A percentile compares a stretch with the other conserved stretches of the same genome.
Evolutionary conservation across 2,797 vertebrate species (phyloP).

Genomic region (Neostethus bicornis): DNA sequence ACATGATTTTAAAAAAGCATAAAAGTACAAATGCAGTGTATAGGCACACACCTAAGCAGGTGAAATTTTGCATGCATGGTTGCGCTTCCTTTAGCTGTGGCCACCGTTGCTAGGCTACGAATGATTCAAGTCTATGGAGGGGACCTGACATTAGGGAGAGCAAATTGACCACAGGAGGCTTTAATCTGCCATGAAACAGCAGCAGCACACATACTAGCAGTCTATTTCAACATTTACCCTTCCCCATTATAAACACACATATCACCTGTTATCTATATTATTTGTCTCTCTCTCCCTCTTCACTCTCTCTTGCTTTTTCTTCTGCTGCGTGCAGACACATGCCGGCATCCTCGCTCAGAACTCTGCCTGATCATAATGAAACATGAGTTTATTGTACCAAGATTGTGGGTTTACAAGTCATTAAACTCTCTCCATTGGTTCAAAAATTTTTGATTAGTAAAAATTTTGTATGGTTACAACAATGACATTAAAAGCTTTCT

Average conservation of each 20-base stretch:
- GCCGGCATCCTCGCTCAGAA: slow-evolving; percentile 5
- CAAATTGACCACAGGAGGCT: slow-evolving; percentile 99
- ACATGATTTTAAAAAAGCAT: background rate
- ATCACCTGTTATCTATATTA: slow-evolving; percentile 6
- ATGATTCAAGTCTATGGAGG: slow-evolving; percentile 88
- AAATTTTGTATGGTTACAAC: no score
- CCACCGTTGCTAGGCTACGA: slow-evolving; percentile 96
- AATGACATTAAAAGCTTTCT: no score
- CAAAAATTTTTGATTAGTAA: no score
- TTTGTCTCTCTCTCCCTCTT: slow-evolving; percentile 2
- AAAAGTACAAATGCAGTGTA: slow-evolving; percentile 13
- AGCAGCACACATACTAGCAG: slow-evolving; percentile 72
- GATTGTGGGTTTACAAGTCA: no score
- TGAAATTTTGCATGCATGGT: slow-evolving; percentile 98
- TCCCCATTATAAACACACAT: slow-evolving; percentile 22
- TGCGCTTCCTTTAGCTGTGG: slow-evolving; percentile 87
- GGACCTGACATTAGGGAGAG: slow-evolving; percentile 99
- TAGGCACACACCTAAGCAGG: slow-evolving; percentile 76
- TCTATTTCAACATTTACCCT: slow-evolving; percentile 54
- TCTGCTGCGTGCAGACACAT: slow-evolving; percentile 12
- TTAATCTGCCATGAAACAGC: slow-evolving; percentile 96
- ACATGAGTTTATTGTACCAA: no score
- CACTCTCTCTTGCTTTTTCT: background rate
- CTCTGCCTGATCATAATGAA: background rate
- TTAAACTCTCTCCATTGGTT: no score